Percentiles rank a stretch among this genome's conserved stretches.
Evolutionary conservation across 2,113 vertebrate species (phyloP).

Genomic region (Notarius quadriscutis): DNA sequence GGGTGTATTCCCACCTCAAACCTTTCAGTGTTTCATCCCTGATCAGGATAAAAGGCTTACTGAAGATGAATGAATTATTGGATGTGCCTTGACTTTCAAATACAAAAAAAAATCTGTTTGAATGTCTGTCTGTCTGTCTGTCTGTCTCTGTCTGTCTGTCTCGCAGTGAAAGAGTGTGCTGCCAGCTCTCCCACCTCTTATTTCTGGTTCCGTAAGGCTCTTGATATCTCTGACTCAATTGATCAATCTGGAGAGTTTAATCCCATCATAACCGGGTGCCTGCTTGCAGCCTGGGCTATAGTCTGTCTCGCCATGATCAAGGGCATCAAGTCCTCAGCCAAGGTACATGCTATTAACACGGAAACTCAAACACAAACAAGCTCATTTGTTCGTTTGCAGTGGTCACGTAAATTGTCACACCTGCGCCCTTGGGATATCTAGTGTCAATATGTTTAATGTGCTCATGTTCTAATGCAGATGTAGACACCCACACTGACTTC

Average conservation of each 20-base stretch:
- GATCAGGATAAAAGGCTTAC: too few relatives aligned
- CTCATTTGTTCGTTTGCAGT: neutral
- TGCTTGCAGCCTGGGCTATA: conserved; percentile 77
- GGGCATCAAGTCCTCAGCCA: conserved; percentile 81
- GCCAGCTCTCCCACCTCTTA: conserved; percentile 75
- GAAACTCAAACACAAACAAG: conserved; percentile 1
- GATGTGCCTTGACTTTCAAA: too few relatives aligned
- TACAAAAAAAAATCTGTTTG: too few relatives aligned
- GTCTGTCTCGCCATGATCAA: conserved; percentile 77
- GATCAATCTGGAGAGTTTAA: conserved; percentile 71
- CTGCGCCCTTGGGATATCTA: conserved; percentile 13
- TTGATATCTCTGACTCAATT: conserved; percentile 79
- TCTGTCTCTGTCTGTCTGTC: conserved; percentile 26
- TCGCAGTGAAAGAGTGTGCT: conserved; percentile 75
- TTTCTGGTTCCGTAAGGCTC: conserved; percentile 84
- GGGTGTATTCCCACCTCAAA: too few relatives aligned
- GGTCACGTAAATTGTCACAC: neutral
- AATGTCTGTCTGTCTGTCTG: conserved; percentile 16
- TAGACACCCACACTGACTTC: neutral
- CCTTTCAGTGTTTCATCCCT: too few relatives aligned
- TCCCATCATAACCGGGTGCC: conserved; percentile 70
- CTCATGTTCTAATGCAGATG: neutral
- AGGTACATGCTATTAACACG: conserved; percentile 61
- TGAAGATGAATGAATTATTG: too few relatives aligned
- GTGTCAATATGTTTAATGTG: neutral